Percentiles rank a stretch among this genome's conserved stretches.
phyloP scores from a whole-genome alignment of 2,113 vertebrate genomes.

The Pimephales promelas region DNA sequence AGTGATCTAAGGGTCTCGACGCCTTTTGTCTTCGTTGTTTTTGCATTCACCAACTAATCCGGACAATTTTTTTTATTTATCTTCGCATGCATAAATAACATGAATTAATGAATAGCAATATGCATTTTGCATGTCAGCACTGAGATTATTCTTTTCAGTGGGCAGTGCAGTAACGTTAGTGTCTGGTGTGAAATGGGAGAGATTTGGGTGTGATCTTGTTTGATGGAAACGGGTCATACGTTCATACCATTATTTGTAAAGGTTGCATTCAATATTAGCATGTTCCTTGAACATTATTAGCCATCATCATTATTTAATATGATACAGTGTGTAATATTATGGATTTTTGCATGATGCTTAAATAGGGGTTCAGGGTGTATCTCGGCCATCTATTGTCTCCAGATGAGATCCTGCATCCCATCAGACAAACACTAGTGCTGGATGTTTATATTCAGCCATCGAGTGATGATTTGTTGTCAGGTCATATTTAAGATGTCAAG shows the following conservation, averaged over 20 bases:
- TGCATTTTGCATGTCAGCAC: not conserved
- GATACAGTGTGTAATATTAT: not conserved
- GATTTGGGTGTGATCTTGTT: conserved; percentile 35
- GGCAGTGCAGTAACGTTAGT: not conserved
- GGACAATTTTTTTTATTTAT: not conserved
- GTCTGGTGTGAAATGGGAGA: not conserved
- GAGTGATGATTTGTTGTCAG: not conserved
- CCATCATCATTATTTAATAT: not conserved
- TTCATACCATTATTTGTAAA: not conserved
- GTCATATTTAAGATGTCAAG: not conserved
- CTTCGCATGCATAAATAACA: not conserved
- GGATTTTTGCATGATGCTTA: not conserved
- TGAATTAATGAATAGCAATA: not conserved
- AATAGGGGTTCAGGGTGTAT: conserved; percentile 10
- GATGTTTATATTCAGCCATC: conserved; percentile 38
- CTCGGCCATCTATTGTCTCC: conserved; percentile 34
- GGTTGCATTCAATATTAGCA: not conserved
- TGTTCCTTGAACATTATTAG: not conserved
- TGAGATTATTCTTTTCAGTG: not conserved
- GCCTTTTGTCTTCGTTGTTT: conserved; percentile 33
- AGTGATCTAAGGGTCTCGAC: conserved; percentile 3
- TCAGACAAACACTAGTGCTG: conserved; percentile 50
- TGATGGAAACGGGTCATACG: not conserved
- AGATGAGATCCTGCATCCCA: not conserved
- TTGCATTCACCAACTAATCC: not conserved